Evolutionary conservation across 2,888 invertebrate species (phyloP).

Genomic region (Aleiodes leptofemur): DNA sequence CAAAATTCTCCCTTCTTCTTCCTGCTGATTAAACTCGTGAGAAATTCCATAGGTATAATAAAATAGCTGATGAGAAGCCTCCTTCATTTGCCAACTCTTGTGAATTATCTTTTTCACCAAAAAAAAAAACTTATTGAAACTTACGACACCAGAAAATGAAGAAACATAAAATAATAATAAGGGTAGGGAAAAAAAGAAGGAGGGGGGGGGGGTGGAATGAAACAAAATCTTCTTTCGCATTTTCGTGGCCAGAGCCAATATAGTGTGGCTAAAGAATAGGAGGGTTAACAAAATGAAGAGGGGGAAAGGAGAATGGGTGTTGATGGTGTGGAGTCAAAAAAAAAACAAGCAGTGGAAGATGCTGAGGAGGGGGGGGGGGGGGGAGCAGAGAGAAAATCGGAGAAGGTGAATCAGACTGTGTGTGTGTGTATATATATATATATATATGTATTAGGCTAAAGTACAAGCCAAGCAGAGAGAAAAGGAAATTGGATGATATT

Average conservation of each 20-base stretch:
- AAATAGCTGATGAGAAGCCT: constrained; percentile 28
- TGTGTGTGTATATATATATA: constrained; percentile 10
- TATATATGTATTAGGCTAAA: constrained; percentile 39
- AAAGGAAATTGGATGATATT: constrained; percentile 74
- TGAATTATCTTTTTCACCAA: constrained; percentile 19
- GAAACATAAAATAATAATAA: constrained; percentile 10
- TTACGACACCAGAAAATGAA: constrained; percentile 14
- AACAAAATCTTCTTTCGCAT: constrained; percentile 37
- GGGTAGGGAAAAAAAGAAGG: constrained; percentile 6
- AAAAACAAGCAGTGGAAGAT: constrained; percentile 26
- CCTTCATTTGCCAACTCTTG: constrained; percentile 23
- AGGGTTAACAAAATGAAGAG: constrained; percentile 37
- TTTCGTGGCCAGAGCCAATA: constrained; percentile 30
- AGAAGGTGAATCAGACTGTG: constrained; percentile 28
- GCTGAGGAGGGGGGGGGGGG: too few relatives aligned
- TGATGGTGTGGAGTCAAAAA: constrained; percentile 45
- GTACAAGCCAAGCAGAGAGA: constrained; percentile 59
- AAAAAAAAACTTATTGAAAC: constrained; percentile 31
- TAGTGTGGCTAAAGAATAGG: constrained; percentile 38
- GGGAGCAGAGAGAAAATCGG: constrained; percentile 19
- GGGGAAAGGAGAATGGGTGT: constrained; percentile 41
- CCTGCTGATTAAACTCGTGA: constrained; percentile 21
- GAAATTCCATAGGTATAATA: constrained; percentile 14
- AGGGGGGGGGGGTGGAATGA: constrained; percentile 15
- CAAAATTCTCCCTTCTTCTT: constrained; percentile 48